Percentiles rank a stretch among this genome's conserved stretches.
Evolutionary conservation across 2,888 invertebrate species (phyloP).

Genomic region (Hedychridium roseum): DNA sequence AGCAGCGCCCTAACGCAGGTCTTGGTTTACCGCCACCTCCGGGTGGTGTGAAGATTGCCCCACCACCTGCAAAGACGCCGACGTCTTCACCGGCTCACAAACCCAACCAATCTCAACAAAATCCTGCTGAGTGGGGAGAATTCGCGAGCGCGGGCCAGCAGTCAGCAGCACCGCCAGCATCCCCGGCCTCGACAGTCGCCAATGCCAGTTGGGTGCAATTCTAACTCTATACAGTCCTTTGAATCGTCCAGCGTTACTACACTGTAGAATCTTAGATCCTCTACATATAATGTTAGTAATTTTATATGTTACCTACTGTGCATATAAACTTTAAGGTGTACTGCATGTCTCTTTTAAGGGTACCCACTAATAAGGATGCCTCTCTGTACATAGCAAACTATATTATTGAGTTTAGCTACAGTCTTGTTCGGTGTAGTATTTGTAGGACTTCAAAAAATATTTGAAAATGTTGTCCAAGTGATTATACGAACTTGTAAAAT

Average conservation of each 20-base stretch:
- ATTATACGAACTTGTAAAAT: too few relatives aligned
- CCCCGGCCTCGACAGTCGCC: constrained; percentile 41
- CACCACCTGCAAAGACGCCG: constrained; percentile 73
- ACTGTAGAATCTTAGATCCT: constrained; percentile 41
- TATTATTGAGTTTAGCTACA: too few relatives aligned
- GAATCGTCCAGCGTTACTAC: constrained; percentile 35
- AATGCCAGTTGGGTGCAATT: constrained; percentile 64
- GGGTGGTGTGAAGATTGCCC: constrained; percentile 76
- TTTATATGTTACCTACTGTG: constrained; percentile 11
- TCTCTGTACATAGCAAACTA: constrained; percentile 20
- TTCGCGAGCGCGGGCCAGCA: constrained; percentile 68
- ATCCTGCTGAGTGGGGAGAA: constrained; percentile 78
- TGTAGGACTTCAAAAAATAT: too few relatives aligned
- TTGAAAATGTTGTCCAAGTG: too few relatives aligned
- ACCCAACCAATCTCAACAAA: constrained; percentile 67
- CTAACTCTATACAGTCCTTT: too few relatives aligned
- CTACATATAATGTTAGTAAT: constrained; percentile 18
- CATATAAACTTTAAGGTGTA: constrained; percentile 7
- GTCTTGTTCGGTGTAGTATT: too few relatives aligned
- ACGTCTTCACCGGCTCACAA: constrained; percentile 82
- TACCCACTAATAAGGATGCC: constrained; percentile 28
- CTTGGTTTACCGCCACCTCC: constrained; percentile 85
- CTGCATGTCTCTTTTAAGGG: constrained; percentile 32
- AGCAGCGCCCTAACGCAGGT: constrained; percentile 68
- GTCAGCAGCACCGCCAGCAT: constrained; percentile 36